Evolutionary conservation across 2,797 vertebrate species (phyloP), one percentile per base, ranked within the genome.

Genomic region (Chelidonichthys spinosus): DNA sequence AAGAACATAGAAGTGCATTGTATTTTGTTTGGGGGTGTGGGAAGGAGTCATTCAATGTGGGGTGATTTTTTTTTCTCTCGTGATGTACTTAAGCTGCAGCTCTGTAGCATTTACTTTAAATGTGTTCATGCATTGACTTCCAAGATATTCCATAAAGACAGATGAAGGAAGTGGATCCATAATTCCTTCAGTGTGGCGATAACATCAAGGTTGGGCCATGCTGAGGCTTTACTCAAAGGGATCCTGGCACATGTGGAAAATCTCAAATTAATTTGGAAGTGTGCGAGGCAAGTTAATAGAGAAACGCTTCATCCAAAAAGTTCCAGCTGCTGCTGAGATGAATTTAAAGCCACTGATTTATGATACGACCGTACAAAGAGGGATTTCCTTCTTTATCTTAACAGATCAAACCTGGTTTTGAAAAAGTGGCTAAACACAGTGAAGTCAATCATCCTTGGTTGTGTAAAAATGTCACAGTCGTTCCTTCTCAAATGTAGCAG

Each of bases 401-500:
- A 37, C 52, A 39, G 9, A 46, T 2, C 4, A 9, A 36, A 62
- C 43, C 42, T 43, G 50, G 5, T 72, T 43, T 32, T 46, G 7
- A 37, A 37, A 52, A 43, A 66, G 37, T 1, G n/a, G 4, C 25
- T 40, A 52, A 65, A 66, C 3, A 8, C 55, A 14, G 39, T 0
- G 11, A 33, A 75, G 54, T 61, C 43, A 13, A 2, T 44, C 1
- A 32, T 47, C 66, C 55, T 78, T 39, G 53, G 17, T 62, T 43
- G 63, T 55, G 58, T 63, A 39, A 58, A 72, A 69, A 70, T 35
- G 43, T 74, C 59, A 47, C 32, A 13, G 37, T 47, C 10, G 32
- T 69, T 69, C 39, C n/a, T 44, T 14, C 60, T 63, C n/a, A 66
- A 52, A 76, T 17, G 37, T 17, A 47, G 49, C 69, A 37, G 56